Evolutionary conservation across 2,888 invertebrate species (phyloP), one percentile per base, ranked within the genome.

Genomic region (Minunthozetes semirufus): DNA sequence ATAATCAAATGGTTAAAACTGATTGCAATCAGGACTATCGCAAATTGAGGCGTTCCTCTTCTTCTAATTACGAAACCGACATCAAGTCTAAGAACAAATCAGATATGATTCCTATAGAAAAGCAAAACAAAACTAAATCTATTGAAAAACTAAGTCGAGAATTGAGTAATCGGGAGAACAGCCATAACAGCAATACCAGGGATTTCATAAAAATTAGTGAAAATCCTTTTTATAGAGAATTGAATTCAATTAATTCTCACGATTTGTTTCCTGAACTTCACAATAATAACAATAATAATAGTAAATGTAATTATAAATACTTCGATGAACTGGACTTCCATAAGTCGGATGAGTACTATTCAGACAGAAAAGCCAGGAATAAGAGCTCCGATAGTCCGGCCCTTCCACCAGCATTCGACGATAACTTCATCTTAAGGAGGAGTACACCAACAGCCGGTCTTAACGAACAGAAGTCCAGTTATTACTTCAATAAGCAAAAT

Each of bases 381-480:
- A 59, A 61, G 27, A 19, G 46, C 42, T 1, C 15, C 42, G 68
- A 42, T 22, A 68, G 68, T 68, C 68, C 68, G 42, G 68, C 68
- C 13, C 68, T 68, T 42, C 68, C 56, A 3, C 72, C 75, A 25
- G 61, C 63, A 1, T 72, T 75, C 33, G 75, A 75, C 59, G 75
- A 75, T 19, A 75, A 75, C 59, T 75, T 75, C 22, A 75, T 75
- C 27, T 22, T 75, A 33, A 75, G 63, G 50, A 13, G 75, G 56
- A 66, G 29, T 17, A 75, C 75, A 48, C 75, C 75, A 19, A 75
- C 72, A 0, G 75, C 75, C 9, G 75, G 75, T 15, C 72, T 75
- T 17, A 74, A 53, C 15, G 42, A 42, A 19, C 63, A 61, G 27
- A 63, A 63, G 17, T 22, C 22, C 19, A 72, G 13, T 25, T 56